Evolutionary conservation across 2,888 invertebrate genomes (phyloP).

Genomic region (Heliconius sara): DNA sequence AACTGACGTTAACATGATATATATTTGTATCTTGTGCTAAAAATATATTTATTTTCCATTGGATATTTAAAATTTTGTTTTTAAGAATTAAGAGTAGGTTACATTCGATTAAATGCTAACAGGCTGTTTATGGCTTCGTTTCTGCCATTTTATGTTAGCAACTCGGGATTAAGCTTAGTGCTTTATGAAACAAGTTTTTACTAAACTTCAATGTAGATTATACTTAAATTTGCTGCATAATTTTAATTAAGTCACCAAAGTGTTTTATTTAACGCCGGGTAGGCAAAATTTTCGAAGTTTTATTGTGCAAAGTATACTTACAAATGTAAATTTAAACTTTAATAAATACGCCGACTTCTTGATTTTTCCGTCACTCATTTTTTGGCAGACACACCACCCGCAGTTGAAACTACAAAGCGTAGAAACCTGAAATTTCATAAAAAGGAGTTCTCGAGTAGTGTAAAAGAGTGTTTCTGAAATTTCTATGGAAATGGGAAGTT

Average conservation of each 20-base stretch:
- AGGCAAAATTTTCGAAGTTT: neutral
- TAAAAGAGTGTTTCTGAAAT: neutral
- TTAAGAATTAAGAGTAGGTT: conserved; percentile 15
- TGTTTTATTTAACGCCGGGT: neutral
- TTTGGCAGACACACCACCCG: neutral
- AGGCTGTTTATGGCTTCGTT: neutral
- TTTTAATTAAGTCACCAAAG: neutral
- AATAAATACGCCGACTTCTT: neutral
- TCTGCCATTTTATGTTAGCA: neutral
- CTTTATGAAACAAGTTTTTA: neutral
- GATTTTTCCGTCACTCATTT: neutral
- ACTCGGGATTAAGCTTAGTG: too few relatives aligned
- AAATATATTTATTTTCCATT: conserved; percentile 30
- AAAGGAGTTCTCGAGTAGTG: neutral
- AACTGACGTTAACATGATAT: conserved; percentile 41
- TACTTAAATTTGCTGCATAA: neutral
- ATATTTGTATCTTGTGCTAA: conserved; percentile 31
- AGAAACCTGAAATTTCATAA: neutral
- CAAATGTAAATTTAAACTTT: neutral
- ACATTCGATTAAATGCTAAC: neutral
- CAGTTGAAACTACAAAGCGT: neutral
- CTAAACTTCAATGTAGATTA: neutral
- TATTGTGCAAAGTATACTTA: neutral
- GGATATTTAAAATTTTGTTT: conserved; percentile 22
- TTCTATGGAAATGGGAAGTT: neutral